Evolutionary conservation across 1,140 invertebrate genomes (phyloP), one percentile per base, ranked within the genome.

Genomic region (Saccostrea cuccullata): DNA sequence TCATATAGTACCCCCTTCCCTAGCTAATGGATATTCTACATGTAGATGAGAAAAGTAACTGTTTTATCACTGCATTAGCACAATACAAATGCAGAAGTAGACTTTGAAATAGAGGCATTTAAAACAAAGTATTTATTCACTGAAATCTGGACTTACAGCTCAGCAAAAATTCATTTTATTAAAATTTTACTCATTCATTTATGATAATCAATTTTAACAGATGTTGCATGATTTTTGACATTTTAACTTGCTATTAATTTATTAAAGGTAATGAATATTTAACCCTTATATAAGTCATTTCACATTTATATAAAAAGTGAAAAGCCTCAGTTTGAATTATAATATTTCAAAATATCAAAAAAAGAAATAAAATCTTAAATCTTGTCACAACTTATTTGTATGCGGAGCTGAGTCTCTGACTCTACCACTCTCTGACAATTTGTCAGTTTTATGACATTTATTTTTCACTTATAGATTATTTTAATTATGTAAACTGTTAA

Each of bases 361-460:
- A 20, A 36, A n/a, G 60, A 67, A 67, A 67, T 67, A 67, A 67
- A 67, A 67, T 67, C 17, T 67, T 67, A 3, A 67, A 23, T 67
- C 60, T 47, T 67, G 23, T 67, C 60, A 67, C 60, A n/a, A 20
- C 60, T 67, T 67, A 67, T 67, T 67, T 67, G 60, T 67, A 67
- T 67, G 20, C 60, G 20, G 20, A 9, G 60, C 60, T 20, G 60
- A 20, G 6, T 67, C 20, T 23, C 60, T 67, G 20, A 20, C 8
- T 20, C 23, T 23, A 20, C 23, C 20, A 20, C 60, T 67, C 23
- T 67, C 23, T 67, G 15, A 67, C 60, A 23, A 67, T 67, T 67
- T 67, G 60, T 67, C 60, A 67, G 17, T 67, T 67, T 20, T 20
- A 9, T 67, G 60, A 67, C 60, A 67, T 67, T 67, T 67, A 67